phyloP scores from a whole-genome alignment of 2,888 invertebrate species.

The Xanthia togata region DNA sequence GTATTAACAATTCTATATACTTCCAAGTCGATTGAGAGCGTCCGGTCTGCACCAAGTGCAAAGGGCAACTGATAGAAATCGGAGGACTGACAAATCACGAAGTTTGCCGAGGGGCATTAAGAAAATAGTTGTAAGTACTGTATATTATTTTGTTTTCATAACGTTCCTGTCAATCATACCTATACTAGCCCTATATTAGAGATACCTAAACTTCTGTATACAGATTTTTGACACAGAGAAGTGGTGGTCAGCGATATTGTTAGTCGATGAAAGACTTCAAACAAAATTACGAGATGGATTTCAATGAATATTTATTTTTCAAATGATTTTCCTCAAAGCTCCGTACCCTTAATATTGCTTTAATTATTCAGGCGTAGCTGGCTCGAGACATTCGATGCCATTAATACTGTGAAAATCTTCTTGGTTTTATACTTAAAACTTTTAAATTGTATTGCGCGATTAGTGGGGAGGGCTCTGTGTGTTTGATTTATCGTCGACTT shows the following conservation, averaged over 20 bases:
- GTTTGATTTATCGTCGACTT: neutral
- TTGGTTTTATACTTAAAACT: neutral
- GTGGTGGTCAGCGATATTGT: neutral
- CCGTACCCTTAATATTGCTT: neutral
- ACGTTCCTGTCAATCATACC: neutral
- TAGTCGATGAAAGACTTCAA: conserved; percentile 1
- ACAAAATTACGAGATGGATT: conserved; percentile 6
- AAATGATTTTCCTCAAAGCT: conserved; percentile 14
- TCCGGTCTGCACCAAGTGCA: too few relatives aligned
- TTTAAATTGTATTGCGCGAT: neutral
- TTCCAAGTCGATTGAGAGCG: too few relatives aligned
- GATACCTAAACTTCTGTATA: neutral
- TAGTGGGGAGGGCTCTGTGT: neutral
- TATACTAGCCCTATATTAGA: too few relatives aligned
- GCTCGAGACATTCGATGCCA: conserved; percentile 1
- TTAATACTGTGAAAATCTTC: neutral
- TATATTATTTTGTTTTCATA: neutral
- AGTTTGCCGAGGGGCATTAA: too few relatives aligned
- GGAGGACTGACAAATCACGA: too few relatives aligned
- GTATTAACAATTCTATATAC: too few relatives aligned
- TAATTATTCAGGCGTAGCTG: conserved; percentile 24
- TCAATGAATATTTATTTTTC: conserved; percentile 1
- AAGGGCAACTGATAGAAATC: too few relatives aligned
- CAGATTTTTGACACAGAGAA: neutral
- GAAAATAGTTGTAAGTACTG: too few relatives aligned